These are phyloP conservation scores for Etheostoma perlongum DNA, from an alignment of 2,797 vertebrate genomes.

Conservation along the genomic window DNA sequence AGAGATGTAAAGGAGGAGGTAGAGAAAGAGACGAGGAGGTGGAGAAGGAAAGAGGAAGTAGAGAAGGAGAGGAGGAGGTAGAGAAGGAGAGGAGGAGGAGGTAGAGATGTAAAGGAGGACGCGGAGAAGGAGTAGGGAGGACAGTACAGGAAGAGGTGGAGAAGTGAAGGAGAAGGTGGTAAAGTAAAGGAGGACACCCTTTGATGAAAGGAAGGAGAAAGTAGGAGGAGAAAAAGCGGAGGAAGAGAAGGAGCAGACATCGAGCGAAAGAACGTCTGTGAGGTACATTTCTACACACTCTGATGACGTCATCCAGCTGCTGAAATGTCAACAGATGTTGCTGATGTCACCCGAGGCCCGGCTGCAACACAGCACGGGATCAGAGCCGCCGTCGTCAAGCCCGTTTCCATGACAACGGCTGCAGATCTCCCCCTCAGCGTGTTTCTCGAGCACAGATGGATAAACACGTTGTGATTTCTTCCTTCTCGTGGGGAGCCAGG, in stretches of 20 bases:
- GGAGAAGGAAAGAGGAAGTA: no score
- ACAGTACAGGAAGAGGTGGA: no score
- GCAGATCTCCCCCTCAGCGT: slow-evolving; percentile 22
- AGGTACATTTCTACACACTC: not conserved
- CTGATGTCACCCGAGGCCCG: slow-evolving; percentile 18
- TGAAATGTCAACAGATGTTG: slow-evolving; percentile 26
- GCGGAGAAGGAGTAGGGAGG: no score
- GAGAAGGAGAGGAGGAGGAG: no score
- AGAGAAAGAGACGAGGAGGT: no score
- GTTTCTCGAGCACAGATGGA: slow-evolving; percentile 5
- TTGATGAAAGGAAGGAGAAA: not conserved
- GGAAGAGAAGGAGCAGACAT: no score
- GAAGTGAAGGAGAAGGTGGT: no score
- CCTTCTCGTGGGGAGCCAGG: not conserved
- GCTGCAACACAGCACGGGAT: not conserved
- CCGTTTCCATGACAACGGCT: slow-evolving; percentile 54
- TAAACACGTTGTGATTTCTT: not conserved
- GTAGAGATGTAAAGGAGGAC: no score
- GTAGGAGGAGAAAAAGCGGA: not conserved
- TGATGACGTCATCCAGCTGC: slow-evolving; percentile 30
- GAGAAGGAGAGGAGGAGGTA: no score
- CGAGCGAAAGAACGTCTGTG: not conserved
- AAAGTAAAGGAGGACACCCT: not conserved
- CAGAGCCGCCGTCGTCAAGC: no score
- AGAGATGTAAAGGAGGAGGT: no score